These are phyloP conservation scores for Acromyrmex charruanus DNA, from an alignment of 1,140 invertebrate species.

Conservation along the genomic window DNA sequence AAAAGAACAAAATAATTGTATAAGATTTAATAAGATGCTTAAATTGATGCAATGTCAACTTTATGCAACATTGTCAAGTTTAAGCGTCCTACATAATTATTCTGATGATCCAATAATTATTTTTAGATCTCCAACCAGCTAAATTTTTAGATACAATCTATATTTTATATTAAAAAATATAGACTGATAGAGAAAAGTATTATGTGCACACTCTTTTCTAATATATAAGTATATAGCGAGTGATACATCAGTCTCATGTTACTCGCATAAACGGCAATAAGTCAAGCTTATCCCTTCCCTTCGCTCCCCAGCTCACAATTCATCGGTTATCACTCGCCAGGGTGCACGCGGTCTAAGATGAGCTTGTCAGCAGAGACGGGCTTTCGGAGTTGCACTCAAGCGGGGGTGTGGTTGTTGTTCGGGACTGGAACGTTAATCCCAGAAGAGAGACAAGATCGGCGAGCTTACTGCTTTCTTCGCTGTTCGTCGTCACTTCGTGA, in stretches of 20 bases:
- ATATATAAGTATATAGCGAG: too few species aligned
- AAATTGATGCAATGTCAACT: too few species aligned
- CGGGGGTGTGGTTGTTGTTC: conserved; percentile 55
- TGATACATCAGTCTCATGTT: neutral
- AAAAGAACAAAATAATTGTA: too few species aligned
- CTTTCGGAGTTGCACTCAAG: conserved; percentile 28
- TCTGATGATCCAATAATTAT: too few species aligned
- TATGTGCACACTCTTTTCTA: neutral
- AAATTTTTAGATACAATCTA: too few species aligned
- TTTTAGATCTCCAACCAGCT: too few species aligned
- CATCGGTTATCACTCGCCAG: neutral
- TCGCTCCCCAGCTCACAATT: neutral
- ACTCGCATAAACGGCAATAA: neutral
- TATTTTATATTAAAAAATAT: neutral
- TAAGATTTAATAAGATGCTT: too few species aligned
- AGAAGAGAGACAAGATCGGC: conserved; percentile 53
- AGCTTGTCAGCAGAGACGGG: conserved; percentile 26
- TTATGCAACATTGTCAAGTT: too few species aligned
- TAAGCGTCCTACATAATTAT: too few species aligned
- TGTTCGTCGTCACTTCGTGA: conserved; percentile 62
- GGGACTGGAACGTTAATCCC: conserved; percentile 66
- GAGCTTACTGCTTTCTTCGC: conserved; percentile 67
- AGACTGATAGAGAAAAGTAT: neutral
- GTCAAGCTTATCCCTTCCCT: neutral
- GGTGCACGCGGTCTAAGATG: conserved; percentile 35